Conservation (phyloP, 2,797 vertebrate species). For the Molossus molossus region DNA sequence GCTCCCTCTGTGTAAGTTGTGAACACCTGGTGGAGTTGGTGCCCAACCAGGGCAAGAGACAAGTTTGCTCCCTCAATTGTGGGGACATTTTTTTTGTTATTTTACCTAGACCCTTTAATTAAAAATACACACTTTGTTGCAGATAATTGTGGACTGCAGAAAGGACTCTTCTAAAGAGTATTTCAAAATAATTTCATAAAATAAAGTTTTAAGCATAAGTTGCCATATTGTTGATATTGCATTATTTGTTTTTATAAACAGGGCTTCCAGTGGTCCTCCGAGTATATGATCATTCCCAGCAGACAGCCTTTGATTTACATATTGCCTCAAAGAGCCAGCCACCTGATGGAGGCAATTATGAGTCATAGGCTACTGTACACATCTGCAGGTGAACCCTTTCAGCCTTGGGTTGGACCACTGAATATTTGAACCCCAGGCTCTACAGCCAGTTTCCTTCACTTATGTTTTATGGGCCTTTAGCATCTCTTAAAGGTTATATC, state of each 20-base stretch:
- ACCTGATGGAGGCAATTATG: rapidly evolving
- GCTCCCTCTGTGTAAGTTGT: neutral
- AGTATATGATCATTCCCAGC: neutral
- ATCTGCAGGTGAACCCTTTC: neutral
- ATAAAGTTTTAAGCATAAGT: neutral
- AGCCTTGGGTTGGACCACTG: neutral
- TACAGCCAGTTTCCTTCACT: neutral
- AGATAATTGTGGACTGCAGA: neutral
- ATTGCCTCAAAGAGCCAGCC: neutral
- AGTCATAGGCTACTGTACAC: neutral
- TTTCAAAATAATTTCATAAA: neutral
- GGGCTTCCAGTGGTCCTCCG: neutral
- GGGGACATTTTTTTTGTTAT: neutral
- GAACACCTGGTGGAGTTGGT: neutral
- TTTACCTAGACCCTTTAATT: constrained; percentile 22
- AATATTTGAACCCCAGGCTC: neutral
- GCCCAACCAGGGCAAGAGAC: neutral
- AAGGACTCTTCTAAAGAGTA: neutral
- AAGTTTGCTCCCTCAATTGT: neutral
- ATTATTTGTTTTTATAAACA: neutral
- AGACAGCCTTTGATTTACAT: neutral
- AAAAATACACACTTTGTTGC: neutral
- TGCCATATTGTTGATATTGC: neutral
- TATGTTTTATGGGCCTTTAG: neutral
- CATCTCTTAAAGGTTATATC: neutral